Conservation (phyloP, 2,113 vertebrate genomes). For the Piprites chloris region DNA sequence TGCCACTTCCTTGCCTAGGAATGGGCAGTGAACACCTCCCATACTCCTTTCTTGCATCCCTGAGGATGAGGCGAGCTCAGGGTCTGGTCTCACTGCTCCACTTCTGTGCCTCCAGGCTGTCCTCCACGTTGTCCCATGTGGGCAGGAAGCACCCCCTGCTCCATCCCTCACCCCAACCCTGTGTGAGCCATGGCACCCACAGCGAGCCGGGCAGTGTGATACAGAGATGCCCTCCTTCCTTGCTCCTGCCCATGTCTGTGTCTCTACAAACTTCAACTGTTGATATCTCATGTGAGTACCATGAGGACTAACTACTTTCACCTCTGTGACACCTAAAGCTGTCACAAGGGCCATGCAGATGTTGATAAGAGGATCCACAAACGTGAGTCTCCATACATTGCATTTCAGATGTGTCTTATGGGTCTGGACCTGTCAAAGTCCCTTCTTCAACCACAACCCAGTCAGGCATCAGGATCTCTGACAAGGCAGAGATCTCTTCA, state of each 20-base stretch:
- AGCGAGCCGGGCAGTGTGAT: neutral
- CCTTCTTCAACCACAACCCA: neutral
- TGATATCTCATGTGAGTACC: no score
- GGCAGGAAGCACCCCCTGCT: neutral
- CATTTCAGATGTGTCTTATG: neutral
- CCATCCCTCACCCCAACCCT: neutral
- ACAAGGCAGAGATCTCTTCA: neutral
- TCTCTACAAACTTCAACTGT: neutral
- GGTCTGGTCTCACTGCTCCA: fast-evolving
- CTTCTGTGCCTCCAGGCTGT: neutral
- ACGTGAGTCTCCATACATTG: neutral
- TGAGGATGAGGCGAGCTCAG: neutral
- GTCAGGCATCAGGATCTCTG: no score
- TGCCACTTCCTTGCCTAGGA: fast-evolving
- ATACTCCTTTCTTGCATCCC: neutral
- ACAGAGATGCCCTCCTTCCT: neutral
- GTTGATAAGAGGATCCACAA: neutral
- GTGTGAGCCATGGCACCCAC: neutral
- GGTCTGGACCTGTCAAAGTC: neutral
- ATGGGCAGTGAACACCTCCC: neutral
- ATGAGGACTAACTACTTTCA: neutral
- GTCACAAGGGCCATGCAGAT: neutral
- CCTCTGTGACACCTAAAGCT: neutral
- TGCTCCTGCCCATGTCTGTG: neutral
- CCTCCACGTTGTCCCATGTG: fast-evolving